These are phyloP conservation scores for Apteryx owenii DNA, from an alignment of 2,113 vertebrate species.

Conservation along the genomic window DNA sequence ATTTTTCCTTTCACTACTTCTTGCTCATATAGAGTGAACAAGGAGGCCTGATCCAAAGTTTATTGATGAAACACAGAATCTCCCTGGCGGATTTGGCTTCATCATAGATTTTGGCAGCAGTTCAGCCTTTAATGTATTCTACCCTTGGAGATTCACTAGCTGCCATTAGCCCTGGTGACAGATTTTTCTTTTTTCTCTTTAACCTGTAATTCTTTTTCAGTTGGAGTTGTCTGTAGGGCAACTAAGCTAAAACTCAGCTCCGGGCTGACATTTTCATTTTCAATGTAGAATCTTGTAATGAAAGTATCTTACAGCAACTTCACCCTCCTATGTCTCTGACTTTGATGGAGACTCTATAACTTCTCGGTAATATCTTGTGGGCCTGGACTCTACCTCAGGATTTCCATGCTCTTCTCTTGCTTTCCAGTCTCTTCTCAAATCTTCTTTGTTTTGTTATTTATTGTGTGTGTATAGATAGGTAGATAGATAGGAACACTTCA, in stretches of 20 bases:
- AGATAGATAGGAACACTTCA: background rate
- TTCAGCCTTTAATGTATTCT: slow-evolving; percentile 1
- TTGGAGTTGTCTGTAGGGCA: background rate
- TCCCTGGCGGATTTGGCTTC: background rate
- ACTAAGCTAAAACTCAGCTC: background rate
- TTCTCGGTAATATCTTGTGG: background rate
- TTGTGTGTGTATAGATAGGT: background rate
- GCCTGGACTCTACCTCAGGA: background rate
- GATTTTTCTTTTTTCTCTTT: background rate
- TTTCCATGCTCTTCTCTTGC: background rate
- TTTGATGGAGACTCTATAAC: background rate
- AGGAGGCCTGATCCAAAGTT: background rate
- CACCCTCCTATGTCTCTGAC: background rate
- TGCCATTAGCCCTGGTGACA: background rate
- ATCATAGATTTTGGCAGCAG: background rate
- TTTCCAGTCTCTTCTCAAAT: background rate
- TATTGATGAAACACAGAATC: background rate
- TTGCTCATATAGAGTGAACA: background rate
- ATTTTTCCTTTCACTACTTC: background rate
- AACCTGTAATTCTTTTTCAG: background rate
- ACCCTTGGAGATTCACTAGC: background rate
- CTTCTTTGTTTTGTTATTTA: background rate
- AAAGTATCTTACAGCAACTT: background rate
- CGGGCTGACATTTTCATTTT: slow-evolving; percentile 8
- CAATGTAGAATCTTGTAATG: background rate